Evolutionary conservation across 1,140 invertebrate species (phyloP).

Genomic region (Meloidogyne chitwoodi): DNA sequence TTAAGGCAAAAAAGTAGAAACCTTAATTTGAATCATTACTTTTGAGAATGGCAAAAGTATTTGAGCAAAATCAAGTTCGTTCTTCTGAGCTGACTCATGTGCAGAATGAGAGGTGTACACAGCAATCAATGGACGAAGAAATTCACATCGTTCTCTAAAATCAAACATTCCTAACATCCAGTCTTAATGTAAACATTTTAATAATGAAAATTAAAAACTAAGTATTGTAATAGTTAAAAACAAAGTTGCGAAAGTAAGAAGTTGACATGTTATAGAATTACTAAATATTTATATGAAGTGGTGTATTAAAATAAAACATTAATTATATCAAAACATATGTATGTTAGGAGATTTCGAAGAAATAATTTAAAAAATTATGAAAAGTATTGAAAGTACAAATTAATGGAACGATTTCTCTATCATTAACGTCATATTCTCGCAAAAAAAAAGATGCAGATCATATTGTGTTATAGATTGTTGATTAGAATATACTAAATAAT

Average conservation of each 20-base stretch:
- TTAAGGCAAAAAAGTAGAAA: slow-evolving; percentile 4
- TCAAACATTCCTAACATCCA: slow-evolving; percentile 8
- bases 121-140: slow-evolving; percentile 32
- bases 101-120: slow-evolving; percentile 36
- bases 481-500: neutral
- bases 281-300: neutral
- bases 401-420: neutral
- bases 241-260: no score
- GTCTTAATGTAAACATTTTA: neutral
- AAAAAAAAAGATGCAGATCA: neutral
- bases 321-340: neutral
- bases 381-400: neutral
- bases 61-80: slow-evolving; percentile 40
- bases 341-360: neutral
- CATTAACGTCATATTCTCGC: neutral
- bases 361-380: neutral
- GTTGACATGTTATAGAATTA: neutral
- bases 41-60: slow-evolving; percentile 37
- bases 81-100: slow-evolving; percentile 30
- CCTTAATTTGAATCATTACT: slow-evolving; percentile 28
- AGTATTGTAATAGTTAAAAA: neutral
- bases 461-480: neutral
- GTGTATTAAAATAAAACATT: neutral
- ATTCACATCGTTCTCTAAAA: neutral
- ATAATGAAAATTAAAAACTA: neutral